A percentile compares a stretch with the other conserved stretches of the same genome.
Evolutionary conservation across 2,113 vertebrate genomes (phyloP).

Genomic region (Typhlomys cinereus): DNA sequence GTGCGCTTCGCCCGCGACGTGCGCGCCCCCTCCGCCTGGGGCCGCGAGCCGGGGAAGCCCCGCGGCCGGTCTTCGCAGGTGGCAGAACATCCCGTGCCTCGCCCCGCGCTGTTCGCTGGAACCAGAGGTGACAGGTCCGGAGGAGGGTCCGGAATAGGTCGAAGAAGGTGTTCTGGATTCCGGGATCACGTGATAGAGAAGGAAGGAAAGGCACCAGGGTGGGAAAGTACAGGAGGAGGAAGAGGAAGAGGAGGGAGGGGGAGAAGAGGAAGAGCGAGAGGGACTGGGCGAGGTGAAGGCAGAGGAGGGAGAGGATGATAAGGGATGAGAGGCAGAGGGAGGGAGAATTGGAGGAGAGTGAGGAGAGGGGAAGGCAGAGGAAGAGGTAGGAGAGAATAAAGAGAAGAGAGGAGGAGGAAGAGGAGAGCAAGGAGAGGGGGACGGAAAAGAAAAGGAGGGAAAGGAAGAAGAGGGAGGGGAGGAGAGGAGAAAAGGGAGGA

Average conservation of each 20-base stretch:
- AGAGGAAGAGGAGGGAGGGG: background rate
- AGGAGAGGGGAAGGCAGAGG: too few relatives aligned
- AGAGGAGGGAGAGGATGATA: too few relatives aligned
- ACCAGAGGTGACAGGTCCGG: background rate
- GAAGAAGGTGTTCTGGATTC: background rate
- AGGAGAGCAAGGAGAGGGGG: too few relatives aligned
- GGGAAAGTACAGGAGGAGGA: fast-evolving
- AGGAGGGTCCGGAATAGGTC: background rate
- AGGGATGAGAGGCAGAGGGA: fast-evolving
- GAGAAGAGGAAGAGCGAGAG: background rate
- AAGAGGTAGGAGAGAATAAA: fast-evolving
- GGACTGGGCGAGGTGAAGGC: background rate
- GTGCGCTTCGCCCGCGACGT: background rate
- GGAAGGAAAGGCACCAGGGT: background rate
- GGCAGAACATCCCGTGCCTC: background rate
- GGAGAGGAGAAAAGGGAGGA: background rate
- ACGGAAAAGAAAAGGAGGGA: too few relatives aligned
- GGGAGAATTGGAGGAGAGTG: fast-evolving
- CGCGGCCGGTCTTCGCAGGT: too few relatives aligned
- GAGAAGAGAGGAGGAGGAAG: fast-evolving
- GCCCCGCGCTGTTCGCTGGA: background rate
- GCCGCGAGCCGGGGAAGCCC: background rate
- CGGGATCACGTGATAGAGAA: too few relatives aligned
- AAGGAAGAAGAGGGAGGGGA: background rate
- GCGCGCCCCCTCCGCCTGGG: background rate